Base-by-base conservation (phyloP, 2,888 invertebrate genomes). In the Leptopilina syphax region DNA sequence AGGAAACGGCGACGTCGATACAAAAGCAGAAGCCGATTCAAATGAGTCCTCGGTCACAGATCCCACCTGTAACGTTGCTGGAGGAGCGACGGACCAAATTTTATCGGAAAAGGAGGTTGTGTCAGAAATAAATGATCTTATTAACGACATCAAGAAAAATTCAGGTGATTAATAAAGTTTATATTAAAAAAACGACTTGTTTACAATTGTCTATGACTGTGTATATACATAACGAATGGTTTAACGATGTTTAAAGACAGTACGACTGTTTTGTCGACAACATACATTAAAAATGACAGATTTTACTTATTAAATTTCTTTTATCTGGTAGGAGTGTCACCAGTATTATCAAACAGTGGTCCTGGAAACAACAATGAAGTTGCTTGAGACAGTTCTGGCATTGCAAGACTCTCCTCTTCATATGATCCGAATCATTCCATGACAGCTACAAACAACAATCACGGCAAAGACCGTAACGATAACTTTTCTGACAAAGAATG, bases 1-100 rank as follows among this genome's bases (percentile, higher is more conserved):
- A 70, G 63, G 0, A 9, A 12, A 24, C 65, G 78, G 78, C 78
- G 73, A 79, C 73, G 73, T 65, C 57, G 12, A 8, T 44, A 44
- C 2, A 0, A 8, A 44, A 44, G 44, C 34, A 34, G 34, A 34
- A 34, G 34, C 34, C 34, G 34, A 34, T 3, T 3, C 3, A 34
- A 4, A 34, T 34, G 34, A 34, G 2, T 4, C 3, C 4, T 3
- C 4, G 34, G 34, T 3, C 3, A 3, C 3, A 34, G 34, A 34
- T 34, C 34, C 34, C 34, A 34, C 34, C 4, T 34, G 34, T 34
- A 34, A 34, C 4, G 3, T 4, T 34, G 34, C 34, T 34, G 34
- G 4, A 34, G 34, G 34, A 34, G 4, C 34, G 34, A 34, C 34
- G 34, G 34, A 1, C 34, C 34, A 34, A 34, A 34, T 0, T 1